phyloP scores from a whole-genome alignment of 1,140 invertebrate genomes.

The Euschistus heros region DNA sequence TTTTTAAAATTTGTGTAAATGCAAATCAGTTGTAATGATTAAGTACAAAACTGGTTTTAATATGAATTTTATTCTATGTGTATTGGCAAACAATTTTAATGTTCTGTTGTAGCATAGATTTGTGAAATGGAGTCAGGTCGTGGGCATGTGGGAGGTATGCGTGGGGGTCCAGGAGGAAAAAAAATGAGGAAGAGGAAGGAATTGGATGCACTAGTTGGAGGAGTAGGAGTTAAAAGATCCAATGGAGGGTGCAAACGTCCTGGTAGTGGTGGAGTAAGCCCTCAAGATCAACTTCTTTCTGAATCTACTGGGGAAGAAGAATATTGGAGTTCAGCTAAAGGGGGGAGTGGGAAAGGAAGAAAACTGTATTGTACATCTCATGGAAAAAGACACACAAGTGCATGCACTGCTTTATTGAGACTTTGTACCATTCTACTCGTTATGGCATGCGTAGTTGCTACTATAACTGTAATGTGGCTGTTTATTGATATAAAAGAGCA shows the following conservation, averaged over 20 bases:
- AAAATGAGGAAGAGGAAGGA: conserved; percentile 47
- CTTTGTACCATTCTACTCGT: conserved; percentile 49
- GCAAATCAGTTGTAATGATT: too few species aligned
- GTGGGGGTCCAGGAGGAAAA: conserved; percentile 35
- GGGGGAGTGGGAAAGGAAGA: conserved; percentile 34
- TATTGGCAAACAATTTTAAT: conserved; percentile 2
- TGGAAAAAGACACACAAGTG: conserved; percentile 33
- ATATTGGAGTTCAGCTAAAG: conserved; percentile 43
- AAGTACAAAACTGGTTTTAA: too few species aligned
- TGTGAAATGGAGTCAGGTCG: conserved; percentile 26
- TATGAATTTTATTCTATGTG: not conserved
- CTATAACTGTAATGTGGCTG: conserved; percentile 53
- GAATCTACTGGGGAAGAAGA: conserved; percentile 40
- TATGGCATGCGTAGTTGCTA: conserved; percentile 50
- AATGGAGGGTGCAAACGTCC: conserved; percentile 24
- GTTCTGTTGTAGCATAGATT: conserved; percentile 14
- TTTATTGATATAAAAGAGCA: conserved; percentile 56
- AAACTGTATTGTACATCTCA: conserved; percentile 34
- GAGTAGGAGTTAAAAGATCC: conserved; percentile 26
- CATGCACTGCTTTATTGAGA: conserved; percentile 41
- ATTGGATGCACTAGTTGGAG: conserved; percentile 40
- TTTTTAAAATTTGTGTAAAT: too few species aligned
- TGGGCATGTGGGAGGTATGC: conserved; percentile 18
- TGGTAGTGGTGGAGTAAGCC: conserved; percentile 33
- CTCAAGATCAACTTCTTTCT: conserved; percentile 37